These are phyloP conservation scores for Ictidomys tridecemlineatus DNA, from an alignment of 2,113 vertebrate genomes.

Conservation along the genomic window DNA sequence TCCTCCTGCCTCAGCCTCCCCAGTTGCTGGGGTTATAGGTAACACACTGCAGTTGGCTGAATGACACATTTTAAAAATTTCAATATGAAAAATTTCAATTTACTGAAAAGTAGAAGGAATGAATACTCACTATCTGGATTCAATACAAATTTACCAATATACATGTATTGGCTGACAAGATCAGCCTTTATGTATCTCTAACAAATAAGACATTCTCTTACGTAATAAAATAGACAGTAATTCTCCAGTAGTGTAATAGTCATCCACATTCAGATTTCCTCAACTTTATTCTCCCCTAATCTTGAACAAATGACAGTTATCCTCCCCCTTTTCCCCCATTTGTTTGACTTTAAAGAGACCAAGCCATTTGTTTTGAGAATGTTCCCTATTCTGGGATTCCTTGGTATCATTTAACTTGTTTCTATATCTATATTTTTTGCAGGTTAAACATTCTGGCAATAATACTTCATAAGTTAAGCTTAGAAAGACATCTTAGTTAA, in stretches of 20 bases:
- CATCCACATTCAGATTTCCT: conserved; percentile 45
- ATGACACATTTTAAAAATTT: neutral
- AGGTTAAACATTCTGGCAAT: neutral
- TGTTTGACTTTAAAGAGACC: conserved; percentile 53
- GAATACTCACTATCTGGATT: neutral
- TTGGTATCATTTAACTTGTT: conserved; percentile 39
- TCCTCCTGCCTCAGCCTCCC: neutral
- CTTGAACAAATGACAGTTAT: neutral
- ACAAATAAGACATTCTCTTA: conserved; percentile 14
- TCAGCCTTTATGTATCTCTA: neutral
- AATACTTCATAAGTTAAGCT: conserved; percentile 36
- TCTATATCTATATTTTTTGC: conserved; percentile 18
- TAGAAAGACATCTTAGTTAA: conserved; percentile 27
- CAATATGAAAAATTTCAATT: conserved; percentile 53
- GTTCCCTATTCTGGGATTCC: conserved; percentile 28
- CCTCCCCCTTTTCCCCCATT: neutral
- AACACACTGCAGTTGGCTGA: neutral
- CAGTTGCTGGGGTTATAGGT: neutral
- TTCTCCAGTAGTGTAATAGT: neutral
- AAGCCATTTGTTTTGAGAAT: conserved; percentile 49
- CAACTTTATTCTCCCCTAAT: neutral
- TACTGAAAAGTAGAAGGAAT: conserved; percentile 40
- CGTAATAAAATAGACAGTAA: neutral
- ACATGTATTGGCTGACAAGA: neutral
- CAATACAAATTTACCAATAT: neutral